Evolutionary conservation across 2,888 invertebrate genomes (phyloP).

Genomic region (Agrochola litura): DNA sequence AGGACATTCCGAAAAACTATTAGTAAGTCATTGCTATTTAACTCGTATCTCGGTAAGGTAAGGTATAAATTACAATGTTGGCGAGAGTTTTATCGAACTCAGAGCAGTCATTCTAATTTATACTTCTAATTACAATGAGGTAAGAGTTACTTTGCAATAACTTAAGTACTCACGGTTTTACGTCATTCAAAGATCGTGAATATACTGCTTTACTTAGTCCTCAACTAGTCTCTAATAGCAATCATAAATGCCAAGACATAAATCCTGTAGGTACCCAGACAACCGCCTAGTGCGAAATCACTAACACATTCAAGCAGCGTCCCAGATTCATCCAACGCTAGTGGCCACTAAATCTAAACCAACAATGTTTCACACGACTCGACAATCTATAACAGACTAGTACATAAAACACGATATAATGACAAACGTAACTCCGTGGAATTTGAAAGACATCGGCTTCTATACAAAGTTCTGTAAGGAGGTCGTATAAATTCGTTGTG

Average conservation of each 20-base stretch:
- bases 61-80: neutral
- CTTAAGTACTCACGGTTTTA: neutral
- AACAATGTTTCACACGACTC: slow-evolving; percentile 64
- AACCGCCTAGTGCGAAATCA: neutral
- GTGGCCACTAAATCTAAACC: slow-evolving; percentile 53
- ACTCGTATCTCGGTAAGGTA: neutral
- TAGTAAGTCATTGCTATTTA: too few species aligned
- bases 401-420: slow-evolving; percentile 68
- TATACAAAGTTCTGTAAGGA: slow-evolving; percentile 77
- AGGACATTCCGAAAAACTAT: too few species aligned
- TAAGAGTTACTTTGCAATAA: too few species aligned
- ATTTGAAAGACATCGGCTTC: slow-evolving; percentile 61
- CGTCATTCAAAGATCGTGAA: neutral
- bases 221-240: neutral
- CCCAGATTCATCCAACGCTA: slow-evolving; percentile 44
- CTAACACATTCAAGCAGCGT: slow-evolving; percentile 47
- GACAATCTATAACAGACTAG: slow-evolving; percentile 55
- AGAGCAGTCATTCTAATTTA: neutral
- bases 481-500: slow-evolving; percentile 84
- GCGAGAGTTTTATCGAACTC: neutral
- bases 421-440: slow-evolving; percentile 61
- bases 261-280: neutral
- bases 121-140: neutral
- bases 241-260: slow-evolving; percentile 17
- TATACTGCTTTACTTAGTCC: neutral